Conservation (phyloP, 2,113 vertebrate genomes). For the Petrocephalus zakoni region DNA sequence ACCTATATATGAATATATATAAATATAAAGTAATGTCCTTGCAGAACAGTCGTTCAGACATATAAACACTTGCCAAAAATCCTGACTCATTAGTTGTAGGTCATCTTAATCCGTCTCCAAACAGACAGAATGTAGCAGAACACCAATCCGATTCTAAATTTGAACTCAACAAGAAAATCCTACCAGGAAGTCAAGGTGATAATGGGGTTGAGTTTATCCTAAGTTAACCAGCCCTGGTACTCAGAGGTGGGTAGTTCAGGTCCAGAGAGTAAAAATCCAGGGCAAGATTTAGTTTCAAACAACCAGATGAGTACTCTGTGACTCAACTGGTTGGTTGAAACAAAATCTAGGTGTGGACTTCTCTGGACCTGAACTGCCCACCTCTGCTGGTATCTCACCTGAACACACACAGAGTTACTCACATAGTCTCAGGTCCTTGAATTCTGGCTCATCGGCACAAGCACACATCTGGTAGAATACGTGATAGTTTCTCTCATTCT, state of each 20-base stretch:
- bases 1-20: neutral
- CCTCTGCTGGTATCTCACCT: neutral
- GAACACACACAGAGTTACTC: constrained; percentile 44
- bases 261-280: neutral
- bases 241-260: neutral
- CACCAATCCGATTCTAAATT: neutral
- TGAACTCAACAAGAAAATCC: neutral
- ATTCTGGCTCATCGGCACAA: constrained; percentile 73
- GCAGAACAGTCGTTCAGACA: neutral
- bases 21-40: neutral
- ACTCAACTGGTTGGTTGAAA: neutral
- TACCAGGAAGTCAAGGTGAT: neutral
- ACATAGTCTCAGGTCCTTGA: constrained; percentile 79
- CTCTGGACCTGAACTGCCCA: neutral
- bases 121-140: neutral
- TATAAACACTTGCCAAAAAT: neutral
- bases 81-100: neutral
- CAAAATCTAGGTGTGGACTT: neutral
- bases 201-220: neutral
- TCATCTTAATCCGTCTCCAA: neutral
- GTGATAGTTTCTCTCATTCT: constrained; percentile 95
- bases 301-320: neutral
- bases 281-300: neutral
- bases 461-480: constrained; percentile 97
- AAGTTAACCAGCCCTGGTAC: neutral